Evolutionary conservation across 2,113 vertebrate species (phyloP).

Genomic region (Buteo buteo): DNA sequence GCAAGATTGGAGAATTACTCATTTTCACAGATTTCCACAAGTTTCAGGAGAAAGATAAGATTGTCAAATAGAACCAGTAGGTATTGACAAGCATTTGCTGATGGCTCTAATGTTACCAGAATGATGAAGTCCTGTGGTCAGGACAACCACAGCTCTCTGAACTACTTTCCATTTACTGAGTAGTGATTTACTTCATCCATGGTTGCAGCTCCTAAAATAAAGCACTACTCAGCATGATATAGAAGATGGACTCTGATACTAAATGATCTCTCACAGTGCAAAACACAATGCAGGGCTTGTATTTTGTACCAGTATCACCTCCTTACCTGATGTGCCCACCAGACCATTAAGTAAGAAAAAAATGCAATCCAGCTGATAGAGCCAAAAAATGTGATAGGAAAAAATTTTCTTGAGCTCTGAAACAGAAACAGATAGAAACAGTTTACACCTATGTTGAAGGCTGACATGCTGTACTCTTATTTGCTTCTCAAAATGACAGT

Average conservation of each 20-base stretch:
- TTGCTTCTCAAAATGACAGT: not conserved
- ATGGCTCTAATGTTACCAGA: not conserved
- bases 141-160: not conserved
- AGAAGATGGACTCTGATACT: not conserved
- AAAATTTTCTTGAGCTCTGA: slow-evolving; percentile 84
- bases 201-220: not conserved
- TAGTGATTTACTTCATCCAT: not conserved
- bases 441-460: not conserved
- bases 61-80: not conserved
- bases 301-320: not conserved
- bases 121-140: not conserved
- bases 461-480: not conserved
- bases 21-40: not conserved
- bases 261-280: not conserved
- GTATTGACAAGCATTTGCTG: not conserved
- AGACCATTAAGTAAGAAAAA: slow-evolving; percentile 98
- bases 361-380: slow-evolving; percentile 91
- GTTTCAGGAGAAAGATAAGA: not conserved
- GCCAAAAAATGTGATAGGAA: slow-evolving; percentile 90
- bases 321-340: slow-evolving; percentile 99
- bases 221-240: not conserved
- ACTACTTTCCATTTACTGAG: not conserved
- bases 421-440: slow-evolving; percentile 51
- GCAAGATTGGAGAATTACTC: not conserved
- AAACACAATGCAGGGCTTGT: not conserved